Conservation (phyloP, 37 sponge, comb jelly and placozoan species). For the Chondrilla cf. caribensis region DNA sequence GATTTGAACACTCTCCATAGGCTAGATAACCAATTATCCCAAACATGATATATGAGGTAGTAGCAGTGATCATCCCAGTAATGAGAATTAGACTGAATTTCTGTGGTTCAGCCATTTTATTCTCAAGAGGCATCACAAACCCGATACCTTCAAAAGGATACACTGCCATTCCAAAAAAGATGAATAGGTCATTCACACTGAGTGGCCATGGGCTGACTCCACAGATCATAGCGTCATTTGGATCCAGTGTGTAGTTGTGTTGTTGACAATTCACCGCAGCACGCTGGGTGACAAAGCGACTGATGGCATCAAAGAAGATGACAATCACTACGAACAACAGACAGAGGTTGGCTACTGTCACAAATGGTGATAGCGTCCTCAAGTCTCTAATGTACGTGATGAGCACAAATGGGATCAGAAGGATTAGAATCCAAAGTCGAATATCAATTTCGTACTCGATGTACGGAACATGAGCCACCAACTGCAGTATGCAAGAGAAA, state of each 20-base stretch:
- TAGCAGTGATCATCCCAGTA: conserved; percentile 43
- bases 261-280: conserved; percentile 24
- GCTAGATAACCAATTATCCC: conserved; percentile 71
- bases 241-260: not conserved
- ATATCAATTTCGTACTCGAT: too few relatives aligned
- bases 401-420: conserved; percentile 58
- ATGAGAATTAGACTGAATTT: conserved; percentile 45
- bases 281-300: conserved; percentile 34
- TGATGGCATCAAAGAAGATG: conserved; percentile 42
- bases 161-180: conserved; percentile 82
- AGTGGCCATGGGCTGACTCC: not conserved
- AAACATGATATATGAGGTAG: conserved; percentile 27
- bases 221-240: not conserved
- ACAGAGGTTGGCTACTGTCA: conserved; percentile 78
- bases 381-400: conserved; percentile 79
- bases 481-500: too few relatives aligned
- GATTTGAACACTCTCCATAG: conserved; percentile 52
- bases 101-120: conserved; percentile 76
- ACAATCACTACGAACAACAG: conserved; percentile 51
- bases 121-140: conserved; percentile 83
- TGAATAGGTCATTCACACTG: conserved; percentile 13
- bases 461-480: too few relatives aligned
- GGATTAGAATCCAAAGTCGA: conserved; percentile 60
- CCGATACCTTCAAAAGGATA: conserved; percentile 87
- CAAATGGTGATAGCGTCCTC: conserved; percentile 65